A percentile compares a stretch with the other conserved stretches of the same genome.
Conservation (phyloP, 2,888 invertebrate species). For the Diabrotica balteata region DNA sequence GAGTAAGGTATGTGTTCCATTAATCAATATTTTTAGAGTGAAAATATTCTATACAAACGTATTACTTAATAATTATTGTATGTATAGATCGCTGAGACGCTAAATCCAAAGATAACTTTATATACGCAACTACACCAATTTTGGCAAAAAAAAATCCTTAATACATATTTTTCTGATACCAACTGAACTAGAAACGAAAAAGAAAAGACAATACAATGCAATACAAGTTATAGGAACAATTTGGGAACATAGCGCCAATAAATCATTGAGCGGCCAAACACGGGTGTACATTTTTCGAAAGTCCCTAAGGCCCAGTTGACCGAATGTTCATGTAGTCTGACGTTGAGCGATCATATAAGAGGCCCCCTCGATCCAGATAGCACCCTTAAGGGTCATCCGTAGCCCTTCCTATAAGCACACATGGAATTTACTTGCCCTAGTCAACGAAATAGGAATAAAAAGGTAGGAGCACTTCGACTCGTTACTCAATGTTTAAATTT, state of each 20-base stretch:
- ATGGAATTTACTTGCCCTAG: constrained; percentile 23
- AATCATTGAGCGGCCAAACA: constrained; percentile 29
- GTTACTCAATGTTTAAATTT: too few relatives aligned
- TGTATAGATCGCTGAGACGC: too few relatives aligned
- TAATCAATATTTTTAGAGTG: too few relatives aligned
- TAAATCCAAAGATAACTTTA: too few relatives aligned
- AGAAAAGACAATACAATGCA: constrained; percentile 12
- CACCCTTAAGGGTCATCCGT: constrained; percentile 39
- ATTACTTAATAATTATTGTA: too few relatives aligned
- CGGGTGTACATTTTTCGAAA: constrained; percentile 35
- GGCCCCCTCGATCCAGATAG: constrained; percentile 35
- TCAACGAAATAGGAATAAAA: constrained; percentile 30
- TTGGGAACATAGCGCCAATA: constrained; percentile 24
- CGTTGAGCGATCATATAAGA: constrained; percentile 50
- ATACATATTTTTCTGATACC: neutral
- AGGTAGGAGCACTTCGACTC: neutral
- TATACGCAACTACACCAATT: too few relatives aligned
- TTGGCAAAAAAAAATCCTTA: too few relatives aligned
- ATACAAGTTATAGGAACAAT: constrained; percentile 2
- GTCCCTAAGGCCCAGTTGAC: constrained; percentile 53
- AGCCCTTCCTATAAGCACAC: constrained; percentile 30
- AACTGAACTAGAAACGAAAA: constrained; percentile 5
- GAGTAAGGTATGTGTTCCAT: too few relatives aligned
- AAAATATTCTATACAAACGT: too few relatives aligned
- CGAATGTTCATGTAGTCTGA: constrained; percentile 51